Conservation (phyloP, 2,797 vertebrate genomes). For the Takifugu ocellatus region DNA sequence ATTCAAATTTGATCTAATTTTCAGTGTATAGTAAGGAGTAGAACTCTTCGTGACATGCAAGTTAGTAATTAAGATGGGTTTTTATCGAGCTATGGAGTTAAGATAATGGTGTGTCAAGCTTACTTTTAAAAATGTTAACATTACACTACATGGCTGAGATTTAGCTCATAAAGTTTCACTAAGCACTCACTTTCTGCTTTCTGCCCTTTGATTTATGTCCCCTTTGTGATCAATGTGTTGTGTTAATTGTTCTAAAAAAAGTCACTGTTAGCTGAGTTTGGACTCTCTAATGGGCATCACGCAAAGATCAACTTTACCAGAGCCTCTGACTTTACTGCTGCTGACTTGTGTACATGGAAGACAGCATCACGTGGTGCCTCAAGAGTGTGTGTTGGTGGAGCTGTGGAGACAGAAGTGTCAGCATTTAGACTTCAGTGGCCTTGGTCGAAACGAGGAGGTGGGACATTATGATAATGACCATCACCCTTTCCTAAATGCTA, state of each 20-base stretch:
- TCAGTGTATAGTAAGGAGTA: slow-evolving; percentile 21
- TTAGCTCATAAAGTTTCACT: slow-evolving; percentile 25
- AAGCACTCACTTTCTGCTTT: slow-evolving; percentile 14
- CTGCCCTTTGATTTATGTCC: slow-evolving; percentile 6
- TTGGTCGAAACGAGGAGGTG: slow-evolving; percentile 41
- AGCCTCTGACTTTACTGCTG: neutral
- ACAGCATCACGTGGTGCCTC: neutral
- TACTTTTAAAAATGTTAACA: slow-evolving; percentile 22
- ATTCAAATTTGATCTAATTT: slow-evolving; percentile 28
- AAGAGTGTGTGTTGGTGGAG: neutral
- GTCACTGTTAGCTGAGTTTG: slow-evolving; percentile 28
- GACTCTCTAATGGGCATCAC: slow-evolving; percentile 44
- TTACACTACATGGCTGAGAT: slow-evolving; percentile 6
- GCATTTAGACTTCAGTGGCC: slow-evolving; percentile 53
- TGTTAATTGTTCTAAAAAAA: slow-evolving; percentile 25
- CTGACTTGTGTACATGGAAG: neutral
- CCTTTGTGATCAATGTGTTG: slow-evolving; percentile 6
- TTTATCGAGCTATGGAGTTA: slow-evolving; percentile 14
- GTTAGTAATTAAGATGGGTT: slow-evolving; percentile 21
- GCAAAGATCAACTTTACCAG: slow-evolving; percentile 14
- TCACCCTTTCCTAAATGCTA: slow-evolving; percentile 54
- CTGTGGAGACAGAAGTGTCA: slow-evolving; percentile 44
- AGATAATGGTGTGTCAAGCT: slow-evolving; percentile 7
- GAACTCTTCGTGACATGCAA: slow-evolving; percentile 24
- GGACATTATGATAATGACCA: slow-evolving; percentile 58